Evolutionary conservation across 2,797 vertebrate species (phyloP).

Genomic region (Phrynocephalus vlangalii): DNA sequence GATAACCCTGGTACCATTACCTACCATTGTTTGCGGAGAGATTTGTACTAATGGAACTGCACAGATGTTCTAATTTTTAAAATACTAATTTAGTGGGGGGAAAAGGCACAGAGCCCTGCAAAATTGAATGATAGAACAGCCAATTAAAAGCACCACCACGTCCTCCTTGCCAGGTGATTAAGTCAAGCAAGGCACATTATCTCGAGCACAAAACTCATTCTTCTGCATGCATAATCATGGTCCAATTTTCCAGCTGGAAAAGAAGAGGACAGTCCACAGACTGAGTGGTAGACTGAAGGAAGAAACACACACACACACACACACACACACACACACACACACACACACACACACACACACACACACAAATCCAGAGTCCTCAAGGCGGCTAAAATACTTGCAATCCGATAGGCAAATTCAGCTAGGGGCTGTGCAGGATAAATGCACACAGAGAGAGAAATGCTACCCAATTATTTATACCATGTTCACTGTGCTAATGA

Average conservation of each 20-base stretch:
- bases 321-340: too few relatives aligned
- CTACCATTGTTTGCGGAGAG: not conserved
- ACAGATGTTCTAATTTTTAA: not conserved
- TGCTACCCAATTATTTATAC: not conserved
- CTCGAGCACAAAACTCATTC: not conserved
- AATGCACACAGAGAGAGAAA: not conserved
- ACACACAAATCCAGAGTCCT: not conserved
- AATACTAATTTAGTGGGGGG: not conserved
- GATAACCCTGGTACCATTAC: conserved; percentile 35
- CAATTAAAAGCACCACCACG: not conserved
- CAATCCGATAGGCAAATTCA: not conserved
- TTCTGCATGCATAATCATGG: not conserved
- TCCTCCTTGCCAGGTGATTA: too few relatives aligned
- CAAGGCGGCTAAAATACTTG: not conserved
- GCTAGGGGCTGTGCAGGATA: not conserved
- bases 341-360: too few relatives aligned
- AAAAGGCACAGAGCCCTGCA: not conserved
- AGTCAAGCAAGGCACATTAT: not conserved
- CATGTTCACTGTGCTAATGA: too few relatives aligned
- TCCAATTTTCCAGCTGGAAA: not conserved
- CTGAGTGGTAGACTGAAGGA: not conserved
- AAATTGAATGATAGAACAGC: not conserved
- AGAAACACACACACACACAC: too few relatives aligned
- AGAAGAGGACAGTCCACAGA: not conserved
- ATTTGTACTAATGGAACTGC: not conserved